These are phyloP conservation scores for Tachysurus vachellii DNA, from an alignment of 2,113 vertebrate species.

Conservation along the genomic window DNA sequence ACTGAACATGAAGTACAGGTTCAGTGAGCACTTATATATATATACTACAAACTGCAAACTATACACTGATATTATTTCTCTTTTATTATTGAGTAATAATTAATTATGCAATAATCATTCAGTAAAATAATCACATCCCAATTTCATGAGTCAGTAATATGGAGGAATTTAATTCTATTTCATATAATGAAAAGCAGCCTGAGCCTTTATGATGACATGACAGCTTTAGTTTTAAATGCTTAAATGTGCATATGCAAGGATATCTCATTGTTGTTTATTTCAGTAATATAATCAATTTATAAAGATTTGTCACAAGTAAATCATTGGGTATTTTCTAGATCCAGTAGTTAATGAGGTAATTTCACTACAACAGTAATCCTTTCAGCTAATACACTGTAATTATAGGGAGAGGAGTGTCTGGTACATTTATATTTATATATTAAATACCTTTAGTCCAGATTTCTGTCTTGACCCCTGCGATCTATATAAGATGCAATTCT, in stretches of 20 bases:
- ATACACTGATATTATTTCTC: neutral
- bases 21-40: neutral
- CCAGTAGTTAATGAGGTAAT: neutral
- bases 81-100: neutral
- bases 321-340: neutral
- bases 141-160: neutral
- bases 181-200: neutral
- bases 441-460: neutral
- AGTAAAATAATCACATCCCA: neutral
- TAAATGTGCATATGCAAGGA: neutral
- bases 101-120: neutral
- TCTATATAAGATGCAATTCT: neutral
- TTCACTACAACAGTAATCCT: neutral
- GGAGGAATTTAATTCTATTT: neutral
- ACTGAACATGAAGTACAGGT: slow-evolving; percentile 20
- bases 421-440: slow-evolving; percentile 1
- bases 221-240: neutral
- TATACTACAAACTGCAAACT: neutral
- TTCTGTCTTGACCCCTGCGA: neutral
- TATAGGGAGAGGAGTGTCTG: neutral
- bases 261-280: neutral
- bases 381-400: neutral
- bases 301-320: neutral
- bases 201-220: neutral
- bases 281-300: neutral